Conservation (phyloP, 1,140 invertebrate genomes). For the Calliopsis andreniformis region DNA sequence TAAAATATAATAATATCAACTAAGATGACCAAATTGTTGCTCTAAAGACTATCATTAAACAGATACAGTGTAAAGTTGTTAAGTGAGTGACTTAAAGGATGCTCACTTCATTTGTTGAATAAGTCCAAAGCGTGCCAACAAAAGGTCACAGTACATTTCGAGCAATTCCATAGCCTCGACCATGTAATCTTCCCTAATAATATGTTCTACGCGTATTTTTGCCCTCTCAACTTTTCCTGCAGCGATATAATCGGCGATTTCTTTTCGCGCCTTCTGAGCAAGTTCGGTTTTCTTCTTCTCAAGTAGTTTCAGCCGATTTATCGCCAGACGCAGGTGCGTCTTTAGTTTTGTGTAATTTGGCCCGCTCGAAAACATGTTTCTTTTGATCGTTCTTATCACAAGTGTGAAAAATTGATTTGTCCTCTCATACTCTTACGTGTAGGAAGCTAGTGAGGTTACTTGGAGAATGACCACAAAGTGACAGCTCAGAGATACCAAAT, state of each 20-base stretch:
- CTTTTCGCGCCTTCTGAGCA: constrained; percentile 96
- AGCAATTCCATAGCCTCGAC: constrained; percentile 99
- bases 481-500: not conserved
- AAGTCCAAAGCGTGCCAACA: constrained; percentile 98
- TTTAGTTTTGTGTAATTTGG: constrained; percentile 97
- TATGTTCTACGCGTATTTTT: constrained; percentile 98
- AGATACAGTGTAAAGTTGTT: too few species aligned
- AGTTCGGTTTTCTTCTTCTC: constrained; percentile 99
- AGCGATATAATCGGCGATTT: constrained; percentile 98
- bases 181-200: constrained; percentile 99
- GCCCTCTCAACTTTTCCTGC: constrained; percentile 96
- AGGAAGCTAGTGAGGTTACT: constrained; percentile 3
- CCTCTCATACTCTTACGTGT: constrained; percentile 23
- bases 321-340: constrained; percentile 95
- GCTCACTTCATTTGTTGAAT: constrained; percentile 97
- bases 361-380: constrained; percentile 91
- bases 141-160: constrained; percentile 99
- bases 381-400: not conserved
- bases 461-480: not conserved
- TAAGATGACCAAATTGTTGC: too few species aligned
- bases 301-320: constrained; percentile 96
- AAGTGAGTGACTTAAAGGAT: not conserved
- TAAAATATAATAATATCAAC: too few species aligned
- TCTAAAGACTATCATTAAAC: too few species aligned
- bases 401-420: constrained; percentile 1